phyloP scores from a whole-genome alignment of 2,113 vertebrate genomes.

The Orcinus orca region DNA sequence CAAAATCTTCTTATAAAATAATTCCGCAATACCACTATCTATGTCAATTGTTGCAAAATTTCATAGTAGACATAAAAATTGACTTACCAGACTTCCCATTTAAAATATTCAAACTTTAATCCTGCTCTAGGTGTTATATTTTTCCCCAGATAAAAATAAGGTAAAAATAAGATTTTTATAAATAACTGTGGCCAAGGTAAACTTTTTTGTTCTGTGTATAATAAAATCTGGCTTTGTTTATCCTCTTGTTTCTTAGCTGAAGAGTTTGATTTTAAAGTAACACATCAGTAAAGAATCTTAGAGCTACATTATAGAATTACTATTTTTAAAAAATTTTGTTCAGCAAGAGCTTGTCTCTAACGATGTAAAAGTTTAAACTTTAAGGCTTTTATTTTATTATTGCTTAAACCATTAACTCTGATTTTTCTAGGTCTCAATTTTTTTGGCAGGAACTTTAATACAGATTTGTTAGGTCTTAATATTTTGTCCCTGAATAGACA shows the following conservation, averaged over 20 bases:
- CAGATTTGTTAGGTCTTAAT: neutral
- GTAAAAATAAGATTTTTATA: neutral
- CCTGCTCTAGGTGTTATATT: neutral
- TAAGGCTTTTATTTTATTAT: neutral
- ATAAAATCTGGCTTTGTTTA: neutral
- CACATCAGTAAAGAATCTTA: neutral
- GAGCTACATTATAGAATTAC: neutral
- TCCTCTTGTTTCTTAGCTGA: neutral
- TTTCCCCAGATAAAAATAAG: neutral
- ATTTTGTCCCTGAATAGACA: slow-evolving; percentile 29
- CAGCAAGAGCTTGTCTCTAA: neutral
- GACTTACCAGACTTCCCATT: neutral
- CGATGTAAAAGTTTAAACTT: neutral
- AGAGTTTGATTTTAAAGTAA: neutral
- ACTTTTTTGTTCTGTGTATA: neutral
- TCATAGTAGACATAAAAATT: neutral
- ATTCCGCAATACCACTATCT: neutral
- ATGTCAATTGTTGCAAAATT: neutral
- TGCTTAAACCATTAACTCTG: neutral
- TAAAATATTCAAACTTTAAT: neutral
- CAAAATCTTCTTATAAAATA: neutral
- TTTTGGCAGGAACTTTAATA: neutral
- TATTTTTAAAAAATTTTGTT: neutral
- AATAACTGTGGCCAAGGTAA: neutral
- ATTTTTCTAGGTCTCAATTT: neutral